Evolutionary conservation across 2,797 vertebrate genomes (phyloP).

Genomic region (Sebastes vulpes): DNA sequence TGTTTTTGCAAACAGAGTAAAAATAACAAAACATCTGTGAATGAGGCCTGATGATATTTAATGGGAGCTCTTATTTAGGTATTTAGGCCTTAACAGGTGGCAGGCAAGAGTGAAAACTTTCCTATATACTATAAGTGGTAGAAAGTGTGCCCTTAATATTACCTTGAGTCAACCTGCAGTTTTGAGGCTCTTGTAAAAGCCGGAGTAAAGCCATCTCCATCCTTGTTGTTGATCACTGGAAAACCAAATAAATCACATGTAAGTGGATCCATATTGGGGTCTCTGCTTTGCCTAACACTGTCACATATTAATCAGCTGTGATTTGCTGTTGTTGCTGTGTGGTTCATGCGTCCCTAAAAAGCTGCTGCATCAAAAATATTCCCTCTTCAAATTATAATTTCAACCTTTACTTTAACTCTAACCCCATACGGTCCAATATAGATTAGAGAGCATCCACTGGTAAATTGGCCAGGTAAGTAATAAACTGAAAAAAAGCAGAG

Average conservation of each 20-base stretch:
- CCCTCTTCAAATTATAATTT: conserved; percentile 24
- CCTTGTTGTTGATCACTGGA: conserved; percentile 26
- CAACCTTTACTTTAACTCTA: conserved; percentile 21
- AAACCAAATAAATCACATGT: conserved; percentile 40
- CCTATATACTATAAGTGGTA: conserved; percentile 43
- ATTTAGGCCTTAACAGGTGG: conserved; percentile 30
- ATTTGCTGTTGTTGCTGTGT: conserved; percentile 24
- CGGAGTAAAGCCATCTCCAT: conserved; percentile 16
- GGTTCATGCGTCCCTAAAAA: conserved; percentile 27
- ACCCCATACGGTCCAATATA: not conserved
- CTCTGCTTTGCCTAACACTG: conserved; percentile 33
- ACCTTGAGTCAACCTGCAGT: conserved; percentile 50
- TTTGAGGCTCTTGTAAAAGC: conserved; percentile 33
- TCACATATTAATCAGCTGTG: conserved; percentile 42
- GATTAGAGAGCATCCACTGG: not conserved
- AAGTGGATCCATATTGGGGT: conserved; percentile 44
- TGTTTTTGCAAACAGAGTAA: conserved; percentile 1
- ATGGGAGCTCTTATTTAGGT: conserved; percentile 19
- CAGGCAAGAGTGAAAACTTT: conserved; percentile 39
- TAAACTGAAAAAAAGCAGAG: conserved; percentile 9
- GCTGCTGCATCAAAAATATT: conserved; percentile 30
- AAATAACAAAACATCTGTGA: conserved; percentile 12
- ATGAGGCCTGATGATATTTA: conserved; percentile 32
- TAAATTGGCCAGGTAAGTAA: conserved; percentile 71
- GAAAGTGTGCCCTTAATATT: conserved; percentile 55